Base-by-base conservation (phyloP, 1,140 invertebrate genomes). In the Schmidtea mediterranea region DNA sequence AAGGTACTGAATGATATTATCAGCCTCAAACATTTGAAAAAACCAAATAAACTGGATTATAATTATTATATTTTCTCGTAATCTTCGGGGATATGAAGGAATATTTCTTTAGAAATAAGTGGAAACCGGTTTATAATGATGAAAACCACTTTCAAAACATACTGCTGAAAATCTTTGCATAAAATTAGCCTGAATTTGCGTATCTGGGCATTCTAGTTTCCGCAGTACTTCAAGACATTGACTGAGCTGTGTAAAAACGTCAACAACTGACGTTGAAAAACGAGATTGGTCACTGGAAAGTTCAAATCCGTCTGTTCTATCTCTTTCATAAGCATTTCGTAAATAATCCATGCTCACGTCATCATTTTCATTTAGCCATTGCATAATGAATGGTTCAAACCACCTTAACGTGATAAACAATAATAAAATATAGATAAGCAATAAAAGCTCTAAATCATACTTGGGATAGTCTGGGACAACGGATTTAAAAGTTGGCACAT, bases 351-450 rank as follows among this genome's bases (percentile, higher is more conserved):
- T 49, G 36, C 21, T 43, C 82, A 49, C 39, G 3, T 49, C 38
- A 61, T 55, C 48, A 59, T 98, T 99, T 63, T 97, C 90, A 65
- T 97, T 97, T 2, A 99, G 71, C 92, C 92, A 98, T 65, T 97
- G 89, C 87, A 99, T 95, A 0, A 98, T 90, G 68, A 97, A 99
- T 1, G 90, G 87, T 61, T 97, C 89, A 67, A 98, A 98, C 89
- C 89, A 98, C 52, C 73, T 76, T 54, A 49, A 49, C n/a, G 51
- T n/a, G n/a, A n/a, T 22, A 53, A 55, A 13, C 40, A 41, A 32
- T 6, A 32, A 32, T 32, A 32, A 32, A 32, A 3, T 10, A 32
- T 3, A 32, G 10, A 32, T 32, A 32, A 32, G 10, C 10, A 32
- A 6, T 32, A 6, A 32, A 32, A 6, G 26, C n/a, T n/a, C n/a